phyloP scores from a whole-genome alignment of 1,140 invertebrate species.

The Theocolax elegans region DNA sequence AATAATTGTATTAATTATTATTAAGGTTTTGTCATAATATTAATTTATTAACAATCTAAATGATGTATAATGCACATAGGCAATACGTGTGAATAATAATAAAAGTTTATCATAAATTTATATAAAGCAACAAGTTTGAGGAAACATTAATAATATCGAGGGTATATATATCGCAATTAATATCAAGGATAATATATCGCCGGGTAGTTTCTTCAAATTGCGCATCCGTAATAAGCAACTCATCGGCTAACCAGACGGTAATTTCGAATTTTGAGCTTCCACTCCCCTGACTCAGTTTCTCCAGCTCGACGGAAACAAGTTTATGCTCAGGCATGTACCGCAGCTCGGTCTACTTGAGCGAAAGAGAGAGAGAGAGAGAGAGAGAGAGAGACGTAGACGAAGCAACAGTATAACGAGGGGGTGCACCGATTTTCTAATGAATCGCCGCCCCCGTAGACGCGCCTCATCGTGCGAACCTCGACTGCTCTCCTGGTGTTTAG shows the following conservation, averaged over 20 bases:
- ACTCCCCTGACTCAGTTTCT: slow-evolving; percentile 1
- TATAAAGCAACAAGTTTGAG: no score
- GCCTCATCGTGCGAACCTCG: background rate
- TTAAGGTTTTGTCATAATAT: no score
- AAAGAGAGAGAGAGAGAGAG: slow-evolving; percentile 9
- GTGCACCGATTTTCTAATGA: slow-evolving; percentile 11
- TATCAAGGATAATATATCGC: no score
- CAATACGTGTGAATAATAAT: no score
- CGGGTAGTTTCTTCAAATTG: slow-evolving; percentile 22
- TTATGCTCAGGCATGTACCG: background rate
- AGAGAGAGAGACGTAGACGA: background rate
- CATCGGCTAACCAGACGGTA: slow-evolving; percentile 23
- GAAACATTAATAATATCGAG: no score
- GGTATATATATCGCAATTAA: no score
- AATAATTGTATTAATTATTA: no score
- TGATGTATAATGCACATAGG: no score
- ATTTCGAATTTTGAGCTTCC: slow-evolving; percentile 25
- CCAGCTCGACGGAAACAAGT: slow-evolving; percentile 14
- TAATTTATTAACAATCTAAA: no score
- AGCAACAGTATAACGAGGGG: background rate
- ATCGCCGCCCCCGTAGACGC: background rate
- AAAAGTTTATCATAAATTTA: no score
- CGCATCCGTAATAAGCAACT: slow-evolving; percentile 12
- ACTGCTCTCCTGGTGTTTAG: no score
- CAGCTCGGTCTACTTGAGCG: background rate